These are phyloP conservation scores for Fundulus diaphanus DNA, from an alignment of 2,797 vertebrate species.

Conservation along the genomic window DNA sequence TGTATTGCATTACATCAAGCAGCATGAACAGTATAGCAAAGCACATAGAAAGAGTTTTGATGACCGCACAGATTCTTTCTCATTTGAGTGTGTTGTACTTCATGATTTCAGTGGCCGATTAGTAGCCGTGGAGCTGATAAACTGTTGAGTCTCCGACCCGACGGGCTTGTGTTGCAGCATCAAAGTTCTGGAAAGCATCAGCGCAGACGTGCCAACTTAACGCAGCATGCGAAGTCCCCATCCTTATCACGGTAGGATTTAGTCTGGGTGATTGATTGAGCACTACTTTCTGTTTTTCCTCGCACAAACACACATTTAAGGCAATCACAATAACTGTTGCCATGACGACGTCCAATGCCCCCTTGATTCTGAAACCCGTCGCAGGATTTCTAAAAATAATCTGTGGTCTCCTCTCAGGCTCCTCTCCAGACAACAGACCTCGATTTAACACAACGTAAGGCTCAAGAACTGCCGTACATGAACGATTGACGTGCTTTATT, in stretches of 20 bases:
- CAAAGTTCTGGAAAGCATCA: slow-evolving; percentile 15
- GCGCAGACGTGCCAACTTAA: slow-evolving; percentile 54
- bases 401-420: slow-evolving; percentile 57
- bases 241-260: slow-evolving; percentile 38
- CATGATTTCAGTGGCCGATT: slow-evolving; percentile 1
- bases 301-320: slow-evolving; percentile 27
- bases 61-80: not conserved
- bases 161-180: slow-evolving; percentile 32
- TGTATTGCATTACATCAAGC: not conserved
- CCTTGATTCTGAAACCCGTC: slow-evolving; percentile 78
- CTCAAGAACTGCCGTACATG: not conserved
- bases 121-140: slow-evolving; percentile 16
- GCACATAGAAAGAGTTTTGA: not conserved
- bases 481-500: slow-evolving; percentile 11
- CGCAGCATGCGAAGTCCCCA: slow-evolving; percentile 7
- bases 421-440: slow-evolving; percentile 56
- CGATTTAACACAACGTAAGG: slow-evolving; percentile 36
- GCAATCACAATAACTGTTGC: slow-evolving; percentile 78
- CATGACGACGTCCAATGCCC: slow-evolving; percentile 79
- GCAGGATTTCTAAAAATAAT: slow-evolving; percentile 85
- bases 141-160: slow-evolving; percentile 31
- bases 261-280: slow-evolving; percentile 40
- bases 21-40: not conserved
- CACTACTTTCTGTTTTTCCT: slow-evolving; percentile 14
- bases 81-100: not conserved